These are phyloP conservation scores for Drosophila testacea DNA, from an alignment of 2,888 invertebrate species.

Conservation along the genomic window DNA sequence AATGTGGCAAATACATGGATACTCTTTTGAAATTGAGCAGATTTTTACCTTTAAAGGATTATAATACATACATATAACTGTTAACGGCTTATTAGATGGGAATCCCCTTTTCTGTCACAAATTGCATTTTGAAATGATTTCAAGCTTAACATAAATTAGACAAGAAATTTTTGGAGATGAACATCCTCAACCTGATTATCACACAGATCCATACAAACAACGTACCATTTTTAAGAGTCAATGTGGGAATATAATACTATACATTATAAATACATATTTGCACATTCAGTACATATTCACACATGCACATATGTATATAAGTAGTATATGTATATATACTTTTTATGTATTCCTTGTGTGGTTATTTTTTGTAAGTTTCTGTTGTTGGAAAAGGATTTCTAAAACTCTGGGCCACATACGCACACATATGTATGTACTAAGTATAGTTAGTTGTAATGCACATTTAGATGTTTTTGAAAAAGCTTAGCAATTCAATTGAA, in stretches of 20 bases:
- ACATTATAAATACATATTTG: slow-evolving; percentile 4
- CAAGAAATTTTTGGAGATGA: slow-evolving; percentile 1
- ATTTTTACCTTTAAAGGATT: background rate
- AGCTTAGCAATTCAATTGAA: slow-evolving; percentile 64
- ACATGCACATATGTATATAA: slow-evolving; percentile 11
- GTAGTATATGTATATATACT: background rate
- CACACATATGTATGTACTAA: slow-evolving; percentile 13
- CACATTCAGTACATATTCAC: slow-evolving; percentile 9
- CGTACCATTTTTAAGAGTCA: slow-evolving; percentile 2
- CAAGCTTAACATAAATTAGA: slow-evolving; percentile 6
- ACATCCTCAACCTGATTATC: slow-evolving; percentile 28
- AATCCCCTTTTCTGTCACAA: background rate
- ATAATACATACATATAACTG: slow-evolving; percentile 1
- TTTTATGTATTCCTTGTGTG: background rate
- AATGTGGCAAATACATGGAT: slow-evolving; percentile 2
- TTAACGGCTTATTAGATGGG: slow-evolving; percentile 5
- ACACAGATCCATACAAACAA: slow-evolving; percentile 31
- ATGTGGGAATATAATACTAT: slow-evolving; percentile 2
- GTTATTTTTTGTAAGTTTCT: slow-evolving; percentile 8
- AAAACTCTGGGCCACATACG: slow-evolving; percentile 25
- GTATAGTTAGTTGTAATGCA: slow-evolving; percentile 51
- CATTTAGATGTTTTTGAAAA: slow-evolving; percentile 66
- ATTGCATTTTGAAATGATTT: slow-evolving; percentile 10
- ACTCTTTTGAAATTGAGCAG: slow-evolving; percentile 9
- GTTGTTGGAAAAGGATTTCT: slow-evolving; percentile 22